Evolutionary conservation across 2,888 invertebrate species (phyloP).

Genomic region (Orgyia antiqua): DNA sequence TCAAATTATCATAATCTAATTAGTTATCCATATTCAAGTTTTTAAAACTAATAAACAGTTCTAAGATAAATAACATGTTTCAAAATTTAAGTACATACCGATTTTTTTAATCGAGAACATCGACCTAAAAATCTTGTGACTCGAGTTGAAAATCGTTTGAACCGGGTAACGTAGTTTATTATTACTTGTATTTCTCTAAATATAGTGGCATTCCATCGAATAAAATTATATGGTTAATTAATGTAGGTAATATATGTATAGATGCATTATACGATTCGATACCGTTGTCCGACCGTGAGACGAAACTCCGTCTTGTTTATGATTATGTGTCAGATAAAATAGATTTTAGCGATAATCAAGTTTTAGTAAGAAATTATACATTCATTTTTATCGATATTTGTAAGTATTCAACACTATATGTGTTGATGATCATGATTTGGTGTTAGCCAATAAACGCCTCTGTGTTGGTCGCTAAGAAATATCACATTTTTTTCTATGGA

Average conservation of each 20-base stretch:
- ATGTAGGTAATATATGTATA: no score
- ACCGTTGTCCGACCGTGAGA: constrained; percentile 7
- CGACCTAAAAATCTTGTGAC: no score
- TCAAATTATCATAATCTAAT: constrained; percentile 35
- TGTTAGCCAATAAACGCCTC: no score
- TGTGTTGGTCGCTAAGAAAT: no score
- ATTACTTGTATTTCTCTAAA: constrained; percentile 24
- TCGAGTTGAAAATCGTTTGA: no score
- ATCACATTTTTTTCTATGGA: no score
- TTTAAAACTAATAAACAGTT: constrained; percentile 30
- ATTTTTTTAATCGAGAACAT: no score
- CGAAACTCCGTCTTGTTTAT: neutral
- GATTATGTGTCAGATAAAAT: neutral
- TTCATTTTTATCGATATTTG: no score
- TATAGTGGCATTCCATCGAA: constrained; percentile 34
- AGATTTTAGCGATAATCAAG: neutral
- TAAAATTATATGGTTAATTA: constrained; percentile 39
- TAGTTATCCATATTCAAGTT: constrained; percentile 36
- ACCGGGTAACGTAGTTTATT: no score
- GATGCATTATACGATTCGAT: constrained; percentile 28
- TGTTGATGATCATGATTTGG: no score
- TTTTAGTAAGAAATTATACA: neutral
- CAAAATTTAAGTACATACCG: constrained; percentile 34
- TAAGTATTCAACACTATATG: no score
- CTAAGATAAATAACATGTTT: constrained; percentile 41